Evolutionary conservation across 2,113 vertebrate species (phyloP).

Genomic region (Lathamus discolor): DNA sequence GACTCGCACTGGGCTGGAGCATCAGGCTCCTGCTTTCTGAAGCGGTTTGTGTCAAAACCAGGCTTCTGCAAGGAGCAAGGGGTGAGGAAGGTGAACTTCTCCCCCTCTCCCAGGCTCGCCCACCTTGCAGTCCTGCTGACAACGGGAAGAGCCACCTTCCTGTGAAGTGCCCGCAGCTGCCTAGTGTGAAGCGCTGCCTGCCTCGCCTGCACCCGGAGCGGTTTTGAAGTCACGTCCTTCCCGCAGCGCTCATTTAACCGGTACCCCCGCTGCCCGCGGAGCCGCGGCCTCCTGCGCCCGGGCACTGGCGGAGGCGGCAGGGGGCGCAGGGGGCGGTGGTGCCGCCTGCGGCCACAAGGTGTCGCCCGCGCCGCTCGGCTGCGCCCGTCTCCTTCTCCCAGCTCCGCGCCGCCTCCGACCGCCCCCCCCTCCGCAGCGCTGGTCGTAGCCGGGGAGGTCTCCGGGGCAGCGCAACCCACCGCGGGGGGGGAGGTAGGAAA

Average conservation of each 20-base stretch:
- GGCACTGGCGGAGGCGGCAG: not conserved
- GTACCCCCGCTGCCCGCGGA: not conserved
- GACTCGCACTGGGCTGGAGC: not conserved
- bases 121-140: not conserved
- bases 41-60: not conserved
- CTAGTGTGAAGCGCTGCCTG: rapidly evolving
- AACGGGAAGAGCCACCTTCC: not conserved
- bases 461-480: not conserved
- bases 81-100: rapidly evolving
- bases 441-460: not conserved
- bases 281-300: not conserved
- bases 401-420: not conserved
- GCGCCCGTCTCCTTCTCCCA: not conserved
- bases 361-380: slow-evolving; percentile 71
- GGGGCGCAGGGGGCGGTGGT: not conserved
- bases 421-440: no score
- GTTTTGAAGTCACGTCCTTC: not conserved
- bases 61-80: not conserved
- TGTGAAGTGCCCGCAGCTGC: rapidly evolving
- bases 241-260: not conserved
- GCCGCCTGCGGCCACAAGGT: slow-evolving; percentile 71
- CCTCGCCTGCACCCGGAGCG: not conserved
- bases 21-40: not conserved
- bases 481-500: no score
- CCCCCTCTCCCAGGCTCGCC: not conserved